Conservation (phyloP, 2,797 vertebrate genomes). For the Rousettus madagascariensis region DNA sequence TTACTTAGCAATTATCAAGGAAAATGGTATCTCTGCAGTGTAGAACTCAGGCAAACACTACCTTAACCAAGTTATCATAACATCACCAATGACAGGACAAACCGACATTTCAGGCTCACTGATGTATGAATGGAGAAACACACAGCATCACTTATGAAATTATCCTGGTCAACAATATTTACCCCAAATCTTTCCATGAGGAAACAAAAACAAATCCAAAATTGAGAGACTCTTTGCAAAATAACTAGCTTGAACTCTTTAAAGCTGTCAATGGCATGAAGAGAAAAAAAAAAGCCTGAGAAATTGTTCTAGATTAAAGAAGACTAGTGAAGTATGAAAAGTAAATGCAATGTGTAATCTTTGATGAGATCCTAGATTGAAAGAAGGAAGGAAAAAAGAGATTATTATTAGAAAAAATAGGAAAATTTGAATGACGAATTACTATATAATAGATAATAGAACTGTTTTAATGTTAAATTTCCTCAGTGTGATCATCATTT, state of each 20-base stretch:
- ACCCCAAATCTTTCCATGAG: neutral
- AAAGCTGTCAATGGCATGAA: neutral
- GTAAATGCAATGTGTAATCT: neutral
- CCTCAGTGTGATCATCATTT: neutral
- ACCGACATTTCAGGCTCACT: neutral
- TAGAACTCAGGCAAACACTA: neutral
- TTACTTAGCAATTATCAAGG: neutral
- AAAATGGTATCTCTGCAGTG: neutral
- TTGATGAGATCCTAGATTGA: neutral
- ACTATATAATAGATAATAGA: neutral
- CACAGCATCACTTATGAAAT: neutral
- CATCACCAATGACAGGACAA: neutral
- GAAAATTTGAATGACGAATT: neutral
- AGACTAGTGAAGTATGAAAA: neutral
- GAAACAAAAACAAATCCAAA: neutral
- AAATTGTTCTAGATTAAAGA: neutral
- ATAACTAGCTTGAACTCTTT: neutral
- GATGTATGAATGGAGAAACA: neutral
- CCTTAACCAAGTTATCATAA: neutral
- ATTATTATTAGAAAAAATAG: neutral
- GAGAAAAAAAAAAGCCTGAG: neutral
- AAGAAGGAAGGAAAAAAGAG: neutral
- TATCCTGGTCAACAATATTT: neutral
- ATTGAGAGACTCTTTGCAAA: neutral
- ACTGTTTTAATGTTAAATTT: neutral